These are phyloP conservation scores for Drosophila lacertosa DNA, from an alignment of 1,140 invertebrate species.

Conservation along the genomic window DNA sequence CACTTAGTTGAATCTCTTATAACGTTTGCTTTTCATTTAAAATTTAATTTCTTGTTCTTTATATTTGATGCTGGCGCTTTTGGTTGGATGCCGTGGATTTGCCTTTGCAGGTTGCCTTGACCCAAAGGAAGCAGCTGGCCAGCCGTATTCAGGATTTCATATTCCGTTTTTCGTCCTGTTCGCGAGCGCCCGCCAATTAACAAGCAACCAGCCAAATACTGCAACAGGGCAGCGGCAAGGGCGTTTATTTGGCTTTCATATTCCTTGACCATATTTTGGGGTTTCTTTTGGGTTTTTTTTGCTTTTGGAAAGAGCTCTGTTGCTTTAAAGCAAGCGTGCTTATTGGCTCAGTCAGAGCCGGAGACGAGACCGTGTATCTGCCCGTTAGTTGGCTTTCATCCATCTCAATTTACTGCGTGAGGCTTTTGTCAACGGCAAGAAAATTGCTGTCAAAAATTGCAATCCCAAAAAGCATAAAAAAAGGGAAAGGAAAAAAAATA, in stretches of 20 bases:
- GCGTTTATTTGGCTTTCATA: constrained; percentile 19
- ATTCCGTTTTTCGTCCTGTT: constrained; percentile 5
- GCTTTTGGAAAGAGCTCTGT: background rate
- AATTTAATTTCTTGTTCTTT: too few relatives aligned
- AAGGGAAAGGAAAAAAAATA: constrained; percentile 9
- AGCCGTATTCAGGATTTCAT: constrained; percentile 26
- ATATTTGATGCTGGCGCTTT: too few relatives aligned
- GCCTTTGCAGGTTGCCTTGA: constrained; percentile 23
- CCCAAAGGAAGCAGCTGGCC: constrained; percentile 27
- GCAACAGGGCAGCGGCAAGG: constrained; percentile 17
- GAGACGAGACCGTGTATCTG: constrained; percentile 20
- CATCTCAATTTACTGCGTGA: constrained; percentile 57
- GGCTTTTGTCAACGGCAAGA: constrained; percentile 57
- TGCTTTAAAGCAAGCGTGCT: constrained; percentile 22
- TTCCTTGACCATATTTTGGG: background rate
- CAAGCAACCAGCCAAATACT: constrained; percentile 21
- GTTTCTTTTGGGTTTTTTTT: background rate
- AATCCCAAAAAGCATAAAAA: constrained; percentile 16
- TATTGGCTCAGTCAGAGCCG: constrained; percentile 39
- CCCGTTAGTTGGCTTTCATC: constrained; percentile 39
- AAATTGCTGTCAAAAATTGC: constrained; percentile 55
- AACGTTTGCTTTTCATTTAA: too few relatives aligned
- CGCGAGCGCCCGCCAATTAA: constrained; percentile 36
- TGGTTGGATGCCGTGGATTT: background rate
- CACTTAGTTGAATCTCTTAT: too few relatives aligned